Conservation (phyloP, 2,113 vertebrate genomes). For the Hemiscyllium ocellatum region DNA sequence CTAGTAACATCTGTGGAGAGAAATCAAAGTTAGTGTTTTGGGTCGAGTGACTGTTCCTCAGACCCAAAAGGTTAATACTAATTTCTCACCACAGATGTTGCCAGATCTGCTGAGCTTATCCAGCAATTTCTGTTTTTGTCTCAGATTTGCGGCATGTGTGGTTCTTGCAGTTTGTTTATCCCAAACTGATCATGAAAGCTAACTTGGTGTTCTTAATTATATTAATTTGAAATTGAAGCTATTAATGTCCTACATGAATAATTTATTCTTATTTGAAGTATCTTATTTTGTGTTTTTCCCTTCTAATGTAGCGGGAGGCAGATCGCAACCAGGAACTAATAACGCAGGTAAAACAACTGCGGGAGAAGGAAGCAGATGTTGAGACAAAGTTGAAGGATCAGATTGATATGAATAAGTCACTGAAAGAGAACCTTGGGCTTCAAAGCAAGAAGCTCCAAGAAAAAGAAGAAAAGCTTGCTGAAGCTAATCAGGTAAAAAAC, state of each 20-base stretch:
- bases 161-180: not conserved
- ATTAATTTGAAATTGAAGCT: not conserved
- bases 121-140: too few species aligned
- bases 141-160: too few species aligned
- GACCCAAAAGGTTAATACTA: too few species aligned
- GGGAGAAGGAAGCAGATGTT: constrained; percentile 65
- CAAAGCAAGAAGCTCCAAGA: constrained; percentile 71
- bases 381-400: constrained; percentile 68
- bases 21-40: too few species aligned
- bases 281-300: not conserved
- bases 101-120: too few species aligned
- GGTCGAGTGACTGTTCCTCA: too few species aligned
- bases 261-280: constrained; percentile 9
- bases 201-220: not conserved
- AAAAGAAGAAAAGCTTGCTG: constrained; percentile 61
- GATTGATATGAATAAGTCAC: constrained; percentile 58
- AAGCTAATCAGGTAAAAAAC: constrained; percentile 69
- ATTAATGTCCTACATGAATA: not conserved
- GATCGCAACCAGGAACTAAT: constrained; percentile 82
- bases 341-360: constrained; percentile 67
- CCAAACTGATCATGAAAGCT: not conserved
- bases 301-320: constrained; percentile 64
- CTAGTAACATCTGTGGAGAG: too few species aligned
- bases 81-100: too few species aligned
- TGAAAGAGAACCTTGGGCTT: constrained; percentile 64